Base-by-base conservation (phyloP, 2,888 invertebrate species). In the Sarcophaga carnaria region DNA sequence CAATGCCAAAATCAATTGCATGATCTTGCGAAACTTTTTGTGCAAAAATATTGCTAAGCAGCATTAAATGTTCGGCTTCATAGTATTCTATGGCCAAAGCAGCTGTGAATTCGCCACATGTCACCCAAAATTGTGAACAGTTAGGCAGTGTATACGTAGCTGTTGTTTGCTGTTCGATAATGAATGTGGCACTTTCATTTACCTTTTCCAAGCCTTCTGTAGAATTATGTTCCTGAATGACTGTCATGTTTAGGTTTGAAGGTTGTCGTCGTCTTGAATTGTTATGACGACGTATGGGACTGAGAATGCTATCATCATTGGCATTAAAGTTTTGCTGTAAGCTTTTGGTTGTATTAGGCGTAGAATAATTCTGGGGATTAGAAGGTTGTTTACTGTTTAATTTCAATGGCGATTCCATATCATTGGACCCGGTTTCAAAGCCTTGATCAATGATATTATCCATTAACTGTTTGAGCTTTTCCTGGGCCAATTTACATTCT, bases 381-480 rank as follows among this genome's bases (percentile, higher is more conserved):
- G 49, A 8, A 4, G 45, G 11, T 3, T 63, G 45, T 17, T 82
- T 84, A 11, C 83, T 77, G 4, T 72, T 22, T 14, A 81, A 17
- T 27, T 90, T 89, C 49, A 90, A 27, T 0, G 93, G 92, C 80
- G 92, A 92, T 5, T 92, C 92, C 82, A 88, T 88, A 20, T 90
- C 90, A 37, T 92, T 92, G 17, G 92, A 92, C 20, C 90, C 92
- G 0, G 93, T 92, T 81, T 93, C 92, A n/a, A 93, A 93, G 49
- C 93, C 93, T 82, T 92, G 93, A 88, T 93, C 93, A 4, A 90
- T 88, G 27, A 90, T 91, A 37, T 90, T 92, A 45, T 91, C 92
- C 14, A 88, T 83, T 45, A 89, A 54, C 0, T 47, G 4, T 12
- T 77, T 72, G 6, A 72, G 22, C 22, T 80, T 63, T 14, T 81